Conservation (phyloP, 2,797 vertebrate species). For the Distichodus sexfasciatus region DNA sequence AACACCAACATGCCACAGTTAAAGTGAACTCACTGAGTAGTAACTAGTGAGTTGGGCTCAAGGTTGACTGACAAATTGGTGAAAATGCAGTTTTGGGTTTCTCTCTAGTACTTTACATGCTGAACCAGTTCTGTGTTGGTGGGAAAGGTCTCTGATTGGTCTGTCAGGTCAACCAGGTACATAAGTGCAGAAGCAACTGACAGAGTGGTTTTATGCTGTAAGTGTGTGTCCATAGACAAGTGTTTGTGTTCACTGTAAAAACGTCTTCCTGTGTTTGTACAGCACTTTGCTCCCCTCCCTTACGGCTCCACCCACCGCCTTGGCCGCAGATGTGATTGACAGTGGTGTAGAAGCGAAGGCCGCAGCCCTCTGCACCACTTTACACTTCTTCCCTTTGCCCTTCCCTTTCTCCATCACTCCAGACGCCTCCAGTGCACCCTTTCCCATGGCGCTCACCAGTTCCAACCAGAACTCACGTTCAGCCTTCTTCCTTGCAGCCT, state of each 20-base stretch:
- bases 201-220: too few species aligned
- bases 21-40: too few species aligned
- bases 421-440: constrained; percentile 71
- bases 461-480: constrained; percentile 76
- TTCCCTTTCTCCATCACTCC: constrained; percentile 70
- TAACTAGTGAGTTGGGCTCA: too few species aligned
- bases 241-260: constrained; percentile 49
- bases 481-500: constrained; percentile 59
- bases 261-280: constrained; percentile 68
- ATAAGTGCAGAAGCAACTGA: too few species aligned
- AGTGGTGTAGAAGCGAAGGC: constrained; percentile 68
- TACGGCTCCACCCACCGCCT: constrained; percentile 70
- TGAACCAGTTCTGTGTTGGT: too few species aligned
- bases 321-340: constrained; percentile 66
- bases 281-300: constrained; percentile 74
- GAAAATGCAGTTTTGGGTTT: too few species aligned
- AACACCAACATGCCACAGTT: too few species aligned
- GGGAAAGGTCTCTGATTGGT: too few species aligned
- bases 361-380: constrained; percentile 66
- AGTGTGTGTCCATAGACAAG: too few species aligned
- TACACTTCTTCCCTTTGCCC: constrained; percentile 67
- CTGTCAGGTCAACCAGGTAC: too few species aligned
- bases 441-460: constrained; percentile 68
- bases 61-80: too few species aligned
- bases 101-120: too few species aligned